Evolutionary conservation across 2,113 vertebrate genomes (phyloP).

Genomic region (Psammodynastes pulverulentus): DNA sequence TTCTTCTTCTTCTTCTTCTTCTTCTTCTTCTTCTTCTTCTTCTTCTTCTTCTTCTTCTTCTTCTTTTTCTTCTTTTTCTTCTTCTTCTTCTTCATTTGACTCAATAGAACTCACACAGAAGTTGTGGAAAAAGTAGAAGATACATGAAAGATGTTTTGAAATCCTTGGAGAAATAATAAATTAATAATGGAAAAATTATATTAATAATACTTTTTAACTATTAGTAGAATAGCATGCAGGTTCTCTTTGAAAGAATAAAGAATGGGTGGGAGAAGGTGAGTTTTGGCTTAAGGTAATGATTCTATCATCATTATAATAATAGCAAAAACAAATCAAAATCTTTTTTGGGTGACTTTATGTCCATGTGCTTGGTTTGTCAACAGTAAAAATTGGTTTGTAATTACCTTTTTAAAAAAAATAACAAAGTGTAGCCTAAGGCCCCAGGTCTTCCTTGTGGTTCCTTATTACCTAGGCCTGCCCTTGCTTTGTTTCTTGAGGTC

Average conservation of each 20-base stretch:
- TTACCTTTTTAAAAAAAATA: too few relatives aligned
- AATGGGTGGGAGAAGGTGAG: not conserved
- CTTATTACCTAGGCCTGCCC: not conserved
- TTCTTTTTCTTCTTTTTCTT: not conserved
- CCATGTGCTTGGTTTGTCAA: not conserved
- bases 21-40: not conserved
- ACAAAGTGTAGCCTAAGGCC: not conserved
- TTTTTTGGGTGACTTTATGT: not conserved
- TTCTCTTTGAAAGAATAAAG: not conserved
- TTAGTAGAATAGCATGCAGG: not conserved
- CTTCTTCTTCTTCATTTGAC: not conserved
- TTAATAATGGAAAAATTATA: not conserved
- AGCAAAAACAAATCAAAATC: not conserved
- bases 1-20: not conserved
- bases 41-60: too few relatives aligned
- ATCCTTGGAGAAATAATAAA: not conserved
- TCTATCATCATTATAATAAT: not conserved
- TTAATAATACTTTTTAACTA: not conserved
- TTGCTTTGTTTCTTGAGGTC: not conserved
- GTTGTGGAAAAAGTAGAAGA: not conserved
- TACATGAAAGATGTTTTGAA: not conserved
- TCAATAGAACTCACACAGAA: not conserved
- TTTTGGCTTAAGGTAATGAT: not conserved
- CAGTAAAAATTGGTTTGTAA: not conserved
- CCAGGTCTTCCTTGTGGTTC: not conserved